phyloP scores from a whole-genome alignment of 1,140 invertebrate genomes.

The Drosophila truncata region DNA sequence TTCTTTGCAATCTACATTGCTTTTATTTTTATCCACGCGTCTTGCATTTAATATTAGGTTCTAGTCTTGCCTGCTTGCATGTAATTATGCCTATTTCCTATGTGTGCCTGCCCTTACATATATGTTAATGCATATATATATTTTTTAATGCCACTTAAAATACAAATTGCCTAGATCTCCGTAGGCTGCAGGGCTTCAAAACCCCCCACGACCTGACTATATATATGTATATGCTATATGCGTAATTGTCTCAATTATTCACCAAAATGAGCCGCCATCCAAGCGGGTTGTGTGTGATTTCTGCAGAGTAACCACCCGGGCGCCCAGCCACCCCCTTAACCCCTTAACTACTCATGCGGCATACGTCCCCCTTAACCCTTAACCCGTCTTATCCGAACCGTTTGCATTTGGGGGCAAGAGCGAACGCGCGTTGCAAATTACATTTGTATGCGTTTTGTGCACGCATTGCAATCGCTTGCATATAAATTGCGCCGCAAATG shows the following conservation, averaged over 20 bases:
- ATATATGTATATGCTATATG: conserved; percentile 66
- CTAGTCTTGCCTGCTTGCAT: conserved; percentile 12
- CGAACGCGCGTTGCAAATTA: conserved; percentile 70
- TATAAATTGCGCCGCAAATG: conserved; percentile 82
- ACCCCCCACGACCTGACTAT: conserved; percentile 5
- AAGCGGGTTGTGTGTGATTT: conserved; percentile 63
- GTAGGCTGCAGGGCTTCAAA: conserved; percentile 12
- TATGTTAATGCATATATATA: conserved; percentile 34
- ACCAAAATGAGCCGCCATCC: conserved; percentile 77
- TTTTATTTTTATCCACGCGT: conserved; percentile 12
- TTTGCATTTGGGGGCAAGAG: conserved; percentile 71
- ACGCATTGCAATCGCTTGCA: conserved; percentile 80
- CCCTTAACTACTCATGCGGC: background rate
- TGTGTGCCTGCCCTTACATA: conserved; percentile 10
- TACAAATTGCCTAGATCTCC: conserved; percentile 61
- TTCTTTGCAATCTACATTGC: background rate
- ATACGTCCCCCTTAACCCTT: conserved; percentile 4
- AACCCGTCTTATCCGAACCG: conserved; percentile 33
- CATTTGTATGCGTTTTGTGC: conserved; percentile 83
- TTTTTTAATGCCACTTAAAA: conserved; percentile 60
- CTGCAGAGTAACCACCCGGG: conserved; percentile 33
- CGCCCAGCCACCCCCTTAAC: conserved; percentile 19
- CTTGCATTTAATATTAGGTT: conserved; percentile 30
- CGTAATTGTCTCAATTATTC: conserved; percentile 84
- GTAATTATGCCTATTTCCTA: conserved; percentile 48